Conservation (phyloP, 64 coral and sea anemone species). For the Exaiptasia diaphana region DNA sequence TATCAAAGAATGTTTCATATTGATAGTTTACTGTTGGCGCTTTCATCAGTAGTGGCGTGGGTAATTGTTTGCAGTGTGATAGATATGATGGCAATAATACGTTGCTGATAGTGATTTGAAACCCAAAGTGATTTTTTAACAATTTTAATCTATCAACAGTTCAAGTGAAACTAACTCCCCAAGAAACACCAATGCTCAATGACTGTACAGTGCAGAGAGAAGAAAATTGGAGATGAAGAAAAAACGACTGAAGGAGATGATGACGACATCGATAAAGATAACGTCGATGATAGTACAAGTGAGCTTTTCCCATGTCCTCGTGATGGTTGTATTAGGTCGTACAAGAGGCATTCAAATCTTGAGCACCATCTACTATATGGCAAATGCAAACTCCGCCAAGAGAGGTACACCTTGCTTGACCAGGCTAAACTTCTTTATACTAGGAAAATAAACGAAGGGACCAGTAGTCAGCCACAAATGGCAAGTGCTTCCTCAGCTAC, state of each 20-base stretch:
- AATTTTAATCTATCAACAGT: no score
- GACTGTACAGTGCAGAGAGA: neutral
- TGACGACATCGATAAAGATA: neutral
- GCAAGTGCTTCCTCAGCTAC: neutral
- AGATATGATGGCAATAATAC: no score
- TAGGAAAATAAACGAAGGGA: constrained; percentile 28
- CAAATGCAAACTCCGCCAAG: constrained; percentile 34
- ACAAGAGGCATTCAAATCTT: constrained; percentile 28
- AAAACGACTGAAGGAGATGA: neutral
- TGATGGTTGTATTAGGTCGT: constrained; percentile 44
- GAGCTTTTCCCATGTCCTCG: constrained; percentile 51
- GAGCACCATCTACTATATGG: constrained; percentile 52
- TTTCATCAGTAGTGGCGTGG: no score
- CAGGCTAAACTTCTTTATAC: constrained; percentile 43
- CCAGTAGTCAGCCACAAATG: constrained; percentile 22
- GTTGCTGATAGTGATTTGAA: no score
- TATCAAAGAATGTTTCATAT: no score
- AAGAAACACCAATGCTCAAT: no score
- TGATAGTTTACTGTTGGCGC: no score
- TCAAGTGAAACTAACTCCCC: no score
- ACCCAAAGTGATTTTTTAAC: no score
- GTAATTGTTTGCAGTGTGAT: no score
- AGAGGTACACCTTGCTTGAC: constrained; percentile 27
- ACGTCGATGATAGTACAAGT: neutral
- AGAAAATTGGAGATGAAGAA: neutral